phyloP scores from a whole-genome alignment of 2,113 vertebrate species.

The Istiophorus platypterus region DNA sequence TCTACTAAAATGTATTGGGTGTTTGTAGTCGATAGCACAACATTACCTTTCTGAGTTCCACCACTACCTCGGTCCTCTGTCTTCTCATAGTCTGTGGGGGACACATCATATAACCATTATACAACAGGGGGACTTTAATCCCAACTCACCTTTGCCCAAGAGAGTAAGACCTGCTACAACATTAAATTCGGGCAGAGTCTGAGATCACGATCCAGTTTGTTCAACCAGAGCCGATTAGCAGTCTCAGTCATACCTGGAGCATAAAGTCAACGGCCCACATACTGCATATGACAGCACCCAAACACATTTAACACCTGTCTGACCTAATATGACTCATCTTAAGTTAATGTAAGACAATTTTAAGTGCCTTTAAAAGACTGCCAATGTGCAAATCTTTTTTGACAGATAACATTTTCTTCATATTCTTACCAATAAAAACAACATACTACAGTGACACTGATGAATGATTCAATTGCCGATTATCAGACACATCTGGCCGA shows the following conservation, averaged over 20 bases:
- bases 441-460: background rate
- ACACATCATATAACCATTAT: conserved; percentile 16
- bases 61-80: conserved; percentile 98
- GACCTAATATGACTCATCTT: conserved; percentile 29
- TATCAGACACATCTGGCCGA: background rate
- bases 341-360: background rate
- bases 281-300: conserved; percentile 35
- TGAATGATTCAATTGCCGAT: background rate
- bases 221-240: background rate
- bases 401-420: too few relatives aligned
- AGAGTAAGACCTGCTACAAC: background rate
- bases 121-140: conserved; percentile 4
- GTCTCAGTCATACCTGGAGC: background rate
- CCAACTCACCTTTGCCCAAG: background rate
- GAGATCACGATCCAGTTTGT: conserved; percentile 5
- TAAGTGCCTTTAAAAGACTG: background rate
- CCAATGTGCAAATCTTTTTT: background rate
- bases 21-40: background rate
- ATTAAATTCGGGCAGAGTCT: background rate
- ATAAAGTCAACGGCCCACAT: conserved; percentile 24
- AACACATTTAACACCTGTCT: conserved; percentile 11
- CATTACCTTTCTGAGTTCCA: conserved; percentile 96
- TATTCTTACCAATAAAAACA: background rate
- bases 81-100: conserved; percentile 95
- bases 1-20: background rate